Conservation (phyloP, 1,140 invertebrate genomes). For the Octopus bimaculoides region DNA sequence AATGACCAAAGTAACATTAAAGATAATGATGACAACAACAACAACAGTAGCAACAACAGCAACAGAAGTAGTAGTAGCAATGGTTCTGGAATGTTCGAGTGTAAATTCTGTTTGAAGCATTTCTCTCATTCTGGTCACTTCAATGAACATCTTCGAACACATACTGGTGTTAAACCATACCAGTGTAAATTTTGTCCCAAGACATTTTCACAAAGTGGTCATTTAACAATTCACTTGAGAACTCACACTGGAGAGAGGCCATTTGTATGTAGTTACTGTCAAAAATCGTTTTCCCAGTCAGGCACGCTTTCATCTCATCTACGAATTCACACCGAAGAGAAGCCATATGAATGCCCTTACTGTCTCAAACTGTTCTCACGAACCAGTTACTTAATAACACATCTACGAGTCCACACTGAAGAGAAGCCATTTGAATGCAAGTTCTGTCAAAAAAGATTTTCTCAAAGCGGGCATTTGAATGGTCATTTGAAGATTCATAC, state of each 20-base stretch:
- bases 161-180: conserved; percentile 14
- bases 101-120: neutral
- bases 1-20: too few relatives aligned
- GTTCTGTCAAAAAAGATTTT: conserved; percentile 23
- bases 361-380: conserved; percentile 21
- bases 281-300: conserved; percentile 18
- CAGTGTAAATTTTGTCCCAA: conserved; percentile 19
- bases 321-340: conserved; percentile 51
- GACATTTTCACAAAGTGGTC: conserved; percentile 53
- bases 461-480: conserved; percentile 31
- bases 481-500: conserved; percentile 53
- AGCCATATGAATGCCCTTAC: conserved; percentile 60
- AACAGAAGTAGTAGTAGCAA: too few relatives aligned
- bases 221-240: conserved; percentile 35
- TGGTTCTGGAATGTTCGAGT: neutral
- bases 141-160: neutral
- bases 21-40: too few relatives aligned
- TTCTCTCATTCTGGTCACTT: conserved; percentile 3
- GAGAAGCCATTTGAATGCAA: conserved; percentile 28
- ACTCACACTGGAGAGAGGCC: conserved; percentile 33
- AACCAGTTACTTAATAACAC: conserved; percentile 12
- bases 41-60: too few relatives aligned
- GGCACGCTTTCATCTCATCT: conserved; percentile 17
- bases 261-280: conserved; percentile 49
- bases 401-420: conserved; percentile 61